Conservation (phyloP, 1,140 invertebrate genomes). For the Drosophila nigrodunni region DNA sequence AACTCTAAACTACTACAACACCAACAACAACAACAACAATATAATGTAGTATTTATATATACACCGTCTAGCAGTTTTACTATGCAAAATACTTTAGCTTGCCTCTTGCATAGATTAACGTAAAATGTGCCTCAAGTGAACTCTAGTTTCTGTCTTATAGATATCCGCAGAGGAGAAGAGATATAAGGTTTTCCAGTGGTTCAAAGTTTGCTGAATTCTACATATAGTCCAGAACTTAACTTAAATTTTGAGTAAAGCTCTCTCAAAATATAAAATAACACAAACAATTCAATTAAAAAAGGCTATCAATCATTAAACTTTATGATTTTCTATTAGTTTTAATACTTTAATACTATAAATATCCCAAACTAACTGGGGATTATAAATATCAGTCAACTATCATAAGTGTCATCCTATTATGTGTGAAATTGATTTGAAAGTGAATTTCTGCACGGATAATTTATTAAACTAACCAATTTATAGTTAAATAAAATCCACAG, state of each 20-base stretch:
- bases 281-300: no score
- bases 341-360: no score
- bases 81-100: constrained; percentile 72
- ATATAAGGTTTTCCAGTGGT: neutral
- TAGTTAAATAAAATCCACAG: neutral
- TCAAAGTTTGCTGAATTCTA: no score
- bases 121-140: constrained; percentile 18
- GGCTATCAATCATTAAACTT: no score
- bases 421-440: neutral
- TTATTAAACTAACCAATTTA: constrained; percentile 8
- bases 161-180: neutral
- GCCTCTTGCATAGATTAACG: constrained; percentile 73
- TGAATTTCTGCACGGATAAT: neutral
- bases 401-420: neutral
- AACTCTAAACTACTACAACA: constrained; percentile 25
- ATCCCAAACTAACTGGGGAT: neutral
- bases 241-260: no score
- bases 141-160: neutral
- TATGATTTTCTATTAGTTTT: no score
- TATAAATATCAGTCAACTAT: neutral
- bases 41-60: constrained; percentile 20
- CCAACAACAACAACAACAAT: constrained; percentile 5
- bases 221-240: no score
- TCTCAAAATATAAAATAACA: no score
- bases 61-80: constrained; percentile 56